A percentile compares a stretch with the other conserved stretches of the same genome.
Evolutionary conservation across 2,797 vertebrate species (phyloP).

Genomic region (Microchirus variegatus): DNA sequence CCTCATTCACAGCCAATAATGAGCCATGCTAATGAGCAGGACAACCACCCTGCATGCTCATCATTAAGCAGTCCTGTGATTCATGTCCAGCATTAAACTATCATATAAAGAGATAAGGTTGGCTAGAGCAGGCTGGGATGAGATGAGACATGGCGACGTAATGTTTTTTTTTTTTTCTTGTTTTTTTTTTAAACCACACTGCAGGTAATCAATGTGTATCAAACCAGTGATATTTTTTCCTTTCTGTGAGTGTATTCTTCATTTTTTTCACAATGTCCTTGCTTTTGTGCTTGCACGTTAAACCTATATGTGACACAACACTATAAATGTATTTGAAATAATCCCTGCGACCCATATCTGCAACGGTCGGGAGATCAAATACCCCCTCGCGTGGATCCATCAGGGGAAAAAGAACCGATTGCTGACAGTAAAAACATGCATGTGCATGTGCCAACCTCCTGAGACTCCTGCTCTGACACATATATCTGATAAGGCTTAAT

Average conservation of each 20-base stretch:
- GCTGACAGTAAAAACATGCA: conserved; percentile 55
- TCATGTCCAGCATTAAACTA: conserved; percentile 64
- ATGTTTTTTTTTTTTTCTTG: too few relatives aligned
- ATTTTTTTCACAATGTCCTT: too few relatives aligned
- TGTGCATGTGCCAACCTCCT: conserved; percentile 60
- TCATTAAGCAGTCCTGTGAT: conserved; percentile 71
- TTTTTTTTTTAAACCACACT: too few relatives aligned
- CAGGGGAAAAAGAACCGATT: conserved; percentile 21
- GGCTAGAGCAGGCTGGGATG: conserved; percentile 5
- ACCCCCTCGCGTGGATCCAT: conserved; percentile 40
- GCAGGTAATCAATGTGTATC: conserved; percentile 5
- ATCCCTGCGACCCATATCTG: conserved; percentile 17
- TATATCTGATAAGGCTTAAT: conserved; percentile 77
- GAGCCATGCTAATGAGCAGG: conserved; percentile 83
- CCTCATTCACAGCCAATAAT: conserved; percentile 84
- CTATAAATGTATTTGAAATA: conserved; percentile 44
- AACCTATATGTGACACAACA: conserved; percentile 8
- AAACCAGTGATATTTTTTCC: neutral
- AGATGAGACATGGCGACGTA: conserved; percentile 6
- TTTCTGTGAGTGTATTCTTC: too few relatives aligned
- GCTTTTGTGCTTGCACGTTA: conserved; percentile 21
- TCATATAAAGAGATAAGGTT: conserved; percentile 54
- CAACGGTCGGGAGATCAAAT: conserved; percentile 43
- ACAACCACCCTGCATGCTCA: conserved; percentile 74
- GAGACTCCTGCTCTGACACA: conserved; percentile 63